A percentile compares a stretch with the other conserved stretches of the same genome.
Evolutionary conservation across 2,888 invertebrate genomes (phyloP).

Genomic region (Pollenia amentaria): DNA sequence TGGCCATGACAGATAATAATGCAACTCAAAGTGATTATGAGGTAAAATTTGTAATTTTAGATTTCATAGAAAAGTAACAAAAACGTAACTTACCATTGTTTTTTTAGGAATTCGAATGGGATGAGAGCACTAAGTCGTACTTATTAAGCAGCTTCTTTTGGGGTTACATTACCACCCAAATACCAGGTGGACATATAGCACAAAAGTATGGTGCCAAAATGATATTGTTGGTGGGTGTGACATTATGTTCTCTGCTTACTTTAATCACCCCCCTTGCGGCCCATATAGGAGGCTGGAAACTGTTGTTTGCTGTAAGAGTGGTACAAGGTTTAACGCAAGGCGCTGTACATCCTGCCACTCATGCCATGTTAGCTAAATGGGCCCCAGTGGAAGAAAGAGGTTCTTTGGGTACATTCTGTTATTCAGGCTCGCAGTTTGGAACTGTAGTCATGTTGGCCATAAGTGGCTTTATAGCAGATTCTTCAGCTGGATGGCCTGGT

Average conservation of each 20-base stretch:
- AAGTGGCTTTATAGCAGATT: constrained; percentile 89
- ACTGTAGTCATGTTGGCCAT: constrained; percentile 90
- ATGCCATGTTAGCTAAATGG: constrained; percentile 90
- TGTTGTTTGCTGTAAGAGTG: constrained; percentile 87
- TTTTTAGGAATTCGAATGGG: constrained; percentile 87
- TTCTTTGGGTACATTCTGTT: constrained; percentile 87
- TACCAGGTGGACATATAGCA: constrained; percentile 89
- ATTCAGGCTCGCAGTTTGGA: constrained; percentile 92
- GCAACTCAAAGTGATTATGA: constrained; percentile 83
- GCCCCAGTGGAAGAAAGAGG: constrained; percentile 89
- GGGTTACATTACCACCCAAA: constrained; percentile 87
- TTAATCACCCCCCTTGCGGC: constrained; percentile 89
- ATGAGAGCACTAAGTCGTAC: constrained; percentile 85
- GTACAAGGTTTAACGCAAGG: constrained; percentile 89
- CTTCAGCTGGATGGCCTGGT: constrained; percentile 90
- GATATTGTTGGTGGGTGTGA: constrained; percentile 86
- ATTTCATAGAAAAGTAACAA: constrained; percentile 73
- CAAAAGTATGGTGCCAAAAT: constrained; percentile 89
- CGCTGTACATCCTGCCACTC: constrained; percentile 88
- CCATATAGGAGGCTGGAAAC: constrained; percentile 87
- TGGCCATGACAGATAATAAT: constrained; percentile 88
- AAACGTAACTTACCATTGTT: constrained; percentile 1
- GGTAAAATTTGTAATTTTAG: constrained; percentile 79
- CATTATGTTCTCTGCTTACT: constrained; percentile 88
- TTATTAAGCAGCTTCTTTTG: constrained; percentile 89